Evolutionary conservation across 2,113 vertebrate genomes (phyloP).

Genomic region (Sapayoa aenigma): DNA sequence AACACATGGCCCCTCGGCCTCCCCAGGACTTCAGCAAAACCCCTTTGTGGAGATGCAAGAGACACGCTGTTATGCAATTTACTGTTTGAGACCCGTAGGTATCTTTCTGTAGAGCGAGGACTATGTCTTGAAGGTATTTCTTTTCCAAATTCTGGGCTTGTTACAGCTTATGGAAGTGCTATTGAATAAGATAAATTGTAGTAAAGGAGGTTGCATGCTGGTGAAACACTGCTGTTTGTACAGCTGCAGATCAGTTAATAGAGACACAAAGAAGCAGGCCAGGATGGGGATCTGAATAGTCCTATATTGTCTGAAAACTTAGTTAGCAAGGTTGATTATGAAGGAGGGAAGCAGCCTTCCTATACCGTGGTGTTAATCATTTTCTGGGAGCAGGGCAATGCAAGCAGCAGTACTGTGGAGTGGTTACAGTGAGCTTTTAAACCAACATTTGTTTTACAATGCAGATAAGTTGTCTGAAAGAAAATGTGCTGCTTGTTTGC

Average conservation of each 20-base stretch:
- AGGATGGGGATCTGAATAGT: slow-evolving; percentile 38
- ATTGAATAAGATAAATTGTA: neutral
- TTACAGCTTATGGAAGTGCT: neutral
- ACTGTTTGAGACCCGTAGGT: neutral
- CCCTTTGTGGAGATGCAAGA: neutral
- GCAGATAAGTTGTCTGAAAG: neutral
- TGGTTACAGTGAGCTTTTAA: neutral
- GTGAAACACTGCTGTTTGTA: slow-evolving; percentile 49
- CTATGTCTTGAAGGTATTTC: neutral
- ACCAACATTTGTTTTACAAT: neutral
- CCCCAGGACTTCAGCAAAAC: neutral
- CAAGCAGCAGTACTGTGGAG: neutral
- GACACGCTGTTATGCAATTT: neutral
- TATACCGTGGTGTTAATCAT: neutral
- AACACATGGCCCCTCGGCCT: slow-evolving; percentile 16
- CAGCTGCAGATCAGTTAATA: slow-evolving; percentile 49
- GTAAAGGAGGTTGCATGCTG: neutral
- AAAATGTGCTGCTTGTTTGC: neutral
- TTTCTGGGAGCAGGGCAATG: neutral
- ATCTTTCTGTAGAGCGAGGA: neutral
- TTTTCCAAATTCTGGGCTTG: neutral
- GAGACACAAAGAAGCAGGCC: slow-evolving; percentile 14
- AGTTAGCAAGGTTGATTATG: neutral
- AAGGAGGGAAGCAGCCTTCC: neutral
- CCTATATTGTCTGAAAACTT: slow-evolving; percentile 37